These are phyloP conservation scores for Chiloscyllium plagiosum DNA, from an alignment of 2,113 vertebrate species.

Conservation along the genomic window DNA sequence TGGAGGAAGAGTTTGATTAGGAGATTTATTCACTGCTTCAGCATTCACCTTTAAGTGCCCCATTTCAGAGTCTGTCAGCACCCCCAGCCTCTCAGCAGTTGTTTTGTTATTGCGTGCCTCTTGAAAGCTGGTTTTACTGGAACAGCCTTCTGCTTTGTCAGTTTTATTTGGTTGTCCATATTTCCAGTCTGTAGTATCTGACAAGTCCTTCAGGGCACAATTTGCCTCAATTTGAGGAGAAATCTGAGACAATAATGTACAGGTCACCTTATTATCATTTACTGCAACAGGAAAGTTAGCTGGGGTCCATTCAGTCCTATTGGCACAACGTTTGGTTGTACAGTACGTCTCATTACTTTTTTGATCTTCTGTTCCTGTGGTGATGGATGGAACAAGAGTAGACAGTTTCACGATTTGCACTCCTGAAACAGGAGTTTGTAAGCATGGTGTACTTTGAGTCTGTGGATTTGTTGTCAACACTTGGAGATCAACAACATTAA, in stretches of 20 bases:
- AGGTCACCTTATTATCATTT: background rate
- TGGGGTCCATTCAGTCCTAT: constrained; percentile 39
- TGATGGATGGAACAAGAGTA: constrained; percentile 73
- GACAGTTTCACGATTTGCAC: constrained; percentile 89
- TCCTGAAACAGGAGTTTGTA: constrained; percentile 68
- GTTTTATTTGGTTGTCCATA: background rate
- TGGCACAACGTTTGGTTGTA: constrained; percentile 39
- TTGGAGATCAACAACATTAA: constrained; percentile 81
- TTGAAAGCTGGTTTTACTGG: constrained; percentile 42
- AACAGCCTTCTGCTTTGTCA: background rate
- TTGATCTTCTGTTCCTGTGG: constrained; percentile 55
- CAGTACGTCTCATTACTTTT: constrained; percentile 48
- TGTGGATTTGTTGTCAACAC: constrained; percentile 67
- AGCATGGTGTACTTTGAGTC: constrained; percentile 59
- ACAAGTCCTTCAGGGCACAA: constrained; percentile 39
- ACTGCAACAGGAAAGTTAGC: background rate
- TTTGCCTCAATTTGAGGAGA: constrained; percentile 41
- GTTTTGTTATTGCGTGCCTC: constrained; percentile 39
- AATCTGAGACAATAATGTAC: constrained; percentile 47
- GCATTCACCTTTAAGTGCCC: constrained; percentile 46
- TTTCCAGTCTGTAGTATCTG: background rate
- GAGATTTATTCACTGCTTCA: constrained; percentile 24
- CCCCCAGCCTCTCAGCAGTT: constrained; percentile 31
- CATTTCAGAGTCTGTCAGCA: constrained; percentile 39
- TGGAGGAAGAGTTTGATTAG: constrained; percentile 40